phyloP scores from a whole-genome alignment of 2,797 vertebrate species.

The Phataginus tetradactyla region DNA sequence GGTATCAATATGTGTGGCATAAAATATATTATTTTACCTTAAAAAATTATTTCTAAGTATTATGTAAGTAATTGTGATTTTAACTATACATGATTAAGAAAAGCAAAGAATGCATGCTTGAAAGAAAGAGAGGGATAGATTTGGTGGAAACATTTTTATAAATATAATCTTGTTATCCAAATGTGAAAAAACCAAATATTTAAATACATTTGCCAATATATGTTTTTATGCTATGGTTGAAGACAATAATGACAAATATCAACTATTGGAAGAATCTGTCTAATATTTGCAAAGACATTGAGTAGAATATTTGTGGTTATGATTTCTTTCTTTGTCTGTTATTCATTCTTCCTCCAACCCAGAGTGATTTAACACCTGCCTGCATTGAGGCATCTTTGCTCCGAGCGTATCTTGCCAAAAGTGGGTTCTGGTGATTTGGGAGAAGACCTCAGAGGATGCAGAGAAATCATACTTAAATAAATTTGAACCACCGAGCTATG shows the following conservation, averaged over 20 bases:
- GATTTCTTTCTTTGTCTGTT: not conserved
- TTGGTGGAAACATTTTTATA: not conserved
- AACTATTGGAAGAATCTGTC: slow-evolving; percentile 2
- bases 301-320: not conserved
- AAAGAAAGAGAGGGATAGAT: not conserved
- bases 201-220: not conserved
- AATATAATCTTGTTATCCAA: not conserved
- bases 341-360: not conserved
- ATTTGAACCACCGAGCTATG: not conserved
- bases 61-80: not conserved
- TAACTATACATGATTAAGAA: not conserved
- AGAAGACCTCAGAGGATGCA: not conserved
- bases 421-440: not conserved
- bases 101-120: not conserved
- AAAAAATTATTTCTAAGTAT: not conserved
- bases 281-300: not conserved
- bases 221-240: not conserved
- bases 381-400: not conserved
- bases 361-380: not conserved
- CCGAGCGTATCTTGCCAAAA: not conserved
- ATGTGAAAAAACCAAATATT: not conserved
- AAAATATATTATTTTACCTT: not conserved
- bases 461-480: not conserved
- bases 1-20: not conserved
- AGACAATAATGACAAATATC: not conserved